Evolutionary conservation across 1,140 invertebrate genomes (phyloP), one percentile per base, ranked within the genome.

Genomic region (Drosophila kohkoa): DNA sequence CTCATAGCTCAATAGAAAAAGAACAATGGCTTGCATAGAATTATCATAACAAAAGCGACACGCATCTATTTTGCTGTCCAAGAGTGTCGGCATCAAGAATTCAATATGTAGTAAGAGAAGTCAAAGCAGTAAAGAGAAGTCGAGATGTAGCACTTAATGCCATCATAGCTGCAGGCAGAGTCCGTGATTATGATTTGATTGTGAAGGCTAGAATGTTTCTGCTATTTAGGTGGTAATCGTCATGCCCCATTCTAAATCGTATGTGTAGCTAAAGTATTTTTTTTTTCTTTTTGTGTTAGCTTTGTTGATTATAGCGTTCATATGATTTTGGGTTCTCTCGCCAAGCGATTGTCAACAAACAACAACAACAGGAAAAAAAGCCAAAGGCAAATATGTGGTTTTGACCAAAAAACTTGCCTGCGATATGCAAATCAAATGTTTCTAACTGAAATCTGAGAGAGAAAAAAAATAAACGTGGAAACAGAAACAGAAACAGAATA

Each of bases 401-500:
- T 57, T 35, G 41, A 70, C 57, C 67, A 35, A 70, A 57, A 35
- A 79, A 71, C 63, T 75, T 54, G 69, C 46, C 66, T 48, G 41
- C 32, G 58, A 43, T 87, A 87, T 87, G 85, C 80, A 87, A 87
- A 87, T 87, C 65, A 80, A 87, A 80, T 69, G 73, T 80, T 82
- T 73, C 85, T 38, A 77, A 69, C 67, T 52, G 55, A 70, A 32
- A 48, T 46, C 16, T 43, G 57, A 59, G 11, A 6, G 11, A 59
- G n/a, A 1, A 20, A 48, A 48, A 20, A 48, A 16, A 48, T 10
- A 45, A 4, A 45, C 1, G 41, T 13, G n/a, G 38, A 49, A 49
- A 20, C 46, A 25, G 46, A 48, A 49, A 43, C 41, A 30, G 30
- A 35, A 46, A 30, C 59, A 38, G 41, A 41, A 72, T 51, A 30